Evolutionary conservation across 1,140 invertebrate genomes (phyloP).

Genomic region (Trichonephila clavata): DNA sequence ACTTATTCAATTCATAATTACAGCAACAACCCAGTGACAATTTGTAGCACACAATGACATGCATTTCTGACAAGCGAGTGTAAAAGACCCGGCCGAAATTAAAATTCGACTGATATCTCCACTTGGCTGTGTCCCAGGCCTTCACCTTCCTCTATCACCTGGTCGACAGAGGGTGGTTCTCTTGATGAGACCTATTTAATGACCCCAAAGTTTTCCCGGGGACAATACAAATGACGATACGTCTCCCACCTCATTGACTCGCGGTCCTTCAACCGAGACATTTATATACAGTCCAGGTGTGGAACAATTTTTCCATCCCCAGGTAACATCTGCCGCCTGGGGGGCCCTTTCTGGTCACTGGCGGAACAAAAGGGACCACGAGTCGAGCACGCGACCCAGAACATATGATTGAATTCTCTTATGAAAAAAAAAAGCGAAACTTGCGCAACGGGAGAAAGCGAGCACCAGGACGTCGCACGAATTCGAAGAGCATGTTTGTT

Average conservation of each 20-base stretch:
- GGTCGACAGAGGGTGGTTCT: conserved; percentile 6
- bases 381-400: conserved; percentile 51
- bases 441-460: conserved; percentile 33
- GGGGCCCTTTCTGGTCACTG: conserved; percentile 43
- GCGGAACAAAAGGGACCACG: conserved; percentile 60
- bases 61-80: no score
- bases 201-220: conserved; percentile 59
- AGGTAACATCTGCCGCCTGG: conserved; percentile 70
- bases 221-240: conserved; percentile 74
- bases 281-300: conserved; percentile 68
- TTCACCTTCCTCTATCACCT: conserved; percentile 32
- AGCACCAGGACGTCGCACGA: background rate
- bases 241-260: conserved; percentile 71
- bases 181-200: conserved; percentile 61
- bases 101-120: conserved; percentile 10
- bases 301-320: conserved; percentile 43
- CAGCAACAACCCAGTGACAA: no score
- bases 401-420: background rate
- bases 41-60: no score
- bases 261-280: conserved; percentile 71
- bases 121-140: conserved; percentile 29
- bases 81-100: background rate
- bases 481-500: background rate
- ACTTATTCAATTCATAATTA: no score
- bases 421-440: background rate